These are phyloP conservation scores for Pseudococcus viburni DNA, from an alignment of 2,888 invertebrate genomes.

Conservation along the genomic window DNA sequence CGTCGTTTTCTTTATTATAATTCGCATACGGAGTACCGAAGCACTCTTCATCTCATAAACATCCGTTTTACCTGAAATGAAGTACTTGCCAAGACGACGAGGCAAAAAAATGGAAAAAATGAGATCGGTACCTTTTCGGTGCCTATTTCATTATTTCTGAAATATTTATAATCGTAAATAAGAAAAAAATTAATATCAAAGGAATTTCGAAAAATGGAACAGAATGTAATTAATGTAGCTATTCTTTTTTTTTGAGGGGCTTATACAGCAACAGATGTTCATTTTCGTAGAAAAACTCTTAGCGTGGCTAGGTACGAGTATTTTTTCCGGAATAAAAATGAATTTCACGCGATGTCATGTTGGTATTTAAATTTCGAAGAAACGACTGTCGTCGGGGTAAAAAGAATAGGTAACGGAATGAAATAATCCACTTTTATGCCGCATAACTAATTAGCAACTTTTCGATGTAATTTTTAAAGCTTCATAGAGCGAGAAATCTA, in stretches of 20 bases:
- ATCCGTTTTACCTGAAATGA: neutral
- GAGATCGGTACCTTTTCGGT: too few relatives aligned
- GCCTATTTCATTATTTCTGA: neutral
- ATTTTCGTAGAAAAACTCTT: neutral
- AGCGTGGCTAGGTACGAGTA: neutral
- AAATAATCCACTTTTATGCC: neutral
- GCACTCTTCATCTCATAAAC: constrained; percentile 12
- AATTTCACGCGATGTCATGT: neutral
- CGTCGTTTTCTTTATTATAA: neutral
- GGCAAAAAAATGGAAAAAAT: neutral
- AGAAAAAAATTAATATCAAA: neutral
- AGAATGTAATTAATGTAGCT: neutral
- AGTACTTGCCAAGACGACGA: neutral
- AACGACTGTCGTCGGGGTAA: neutral
- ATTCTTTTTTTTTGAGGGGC: too few relatives aligned
- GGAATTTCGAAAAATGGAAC: neutral
- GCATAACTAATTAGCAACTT: neutral
- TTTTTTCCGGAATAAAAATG: neutral
- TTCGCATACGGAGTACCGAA: neutral
- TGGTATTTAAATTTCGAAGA: neutral
- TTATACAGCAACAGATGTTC: neutral
- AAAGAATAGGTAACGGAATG: neutral
- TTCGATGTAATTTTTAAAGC: neutral
- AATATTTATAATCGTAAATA: neutral
- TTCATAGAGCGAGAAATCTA: neutral